A percentile compares a stretch with the other conserved stretches of the same genome.
These are phyloP conservation scores for Trachelus stipa DNA, from an alignment of 2,888 invertebrate genomes.

Conservation along the genomic window DNA sequence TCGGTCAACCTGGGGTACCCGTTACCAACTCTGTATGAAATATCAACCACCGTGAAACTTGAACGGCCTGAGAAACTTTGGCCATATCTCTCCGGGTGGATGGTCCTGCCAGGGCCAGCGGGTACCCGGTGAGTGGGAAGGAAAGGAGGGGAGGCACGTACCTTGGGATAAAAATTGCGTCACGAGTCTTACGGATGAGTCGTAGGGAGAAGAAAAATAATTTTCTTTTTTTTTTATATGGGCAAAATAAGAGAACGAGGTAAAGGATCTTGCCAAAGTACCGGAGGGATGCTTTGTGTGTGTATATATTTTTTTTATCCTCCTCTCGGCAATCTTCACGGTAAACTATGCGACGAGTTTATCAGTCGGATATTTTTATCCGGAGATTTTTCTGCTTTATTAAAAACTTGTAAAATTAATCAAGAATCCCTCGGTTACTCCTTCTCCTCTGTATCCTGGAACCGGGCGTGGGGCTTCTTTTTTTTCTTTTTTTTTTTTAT, in stretches of 20 bases:
- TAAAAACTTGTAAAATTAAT: constrained; percentile 48
- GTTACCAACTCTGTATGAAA: constrained; percentile 64
- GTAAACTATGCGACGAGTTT: constrained; percentile 42
- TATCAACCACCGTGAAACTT: constrained; percentile 67
- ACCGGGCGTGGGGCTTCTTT: too few species aligned
- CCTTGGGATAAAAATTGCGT: background rate
- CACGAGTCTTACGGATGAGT: background rate
- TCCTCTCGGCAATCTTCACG: constrained; percentile 16
- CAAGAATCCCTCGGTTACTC: constrained; percentile 29
- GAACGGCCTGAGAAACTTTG: constrained; percentile 66
- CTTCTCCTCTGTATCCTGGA: background rate
- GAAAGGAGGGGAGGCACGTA: background rate
- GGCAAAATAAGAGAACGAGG: background rate
- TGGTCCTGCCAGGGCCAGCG: background rate
- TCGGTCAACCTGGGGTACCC: constrained; percentile 36
- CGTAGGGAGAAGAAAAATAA: background rate
- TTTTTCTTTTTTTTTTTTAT: too few species aligned
- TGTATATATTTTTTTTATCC: background rate
- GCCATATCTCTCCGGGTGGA: constrained; percentile 21
- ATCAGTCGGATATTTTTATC: constrained; percentile 24
- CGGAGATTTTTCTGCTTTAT: constrained; percentile 31
- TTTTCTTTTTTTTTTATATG: background rate
- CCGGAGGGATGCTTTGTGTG: background rate
- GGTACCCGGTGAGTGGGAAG: background rate
- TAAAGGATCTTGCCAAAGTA: background rate